Conservation (phyloP, 1,140 invertebrate genomes). For the Zaprionus davidi region DNA sequence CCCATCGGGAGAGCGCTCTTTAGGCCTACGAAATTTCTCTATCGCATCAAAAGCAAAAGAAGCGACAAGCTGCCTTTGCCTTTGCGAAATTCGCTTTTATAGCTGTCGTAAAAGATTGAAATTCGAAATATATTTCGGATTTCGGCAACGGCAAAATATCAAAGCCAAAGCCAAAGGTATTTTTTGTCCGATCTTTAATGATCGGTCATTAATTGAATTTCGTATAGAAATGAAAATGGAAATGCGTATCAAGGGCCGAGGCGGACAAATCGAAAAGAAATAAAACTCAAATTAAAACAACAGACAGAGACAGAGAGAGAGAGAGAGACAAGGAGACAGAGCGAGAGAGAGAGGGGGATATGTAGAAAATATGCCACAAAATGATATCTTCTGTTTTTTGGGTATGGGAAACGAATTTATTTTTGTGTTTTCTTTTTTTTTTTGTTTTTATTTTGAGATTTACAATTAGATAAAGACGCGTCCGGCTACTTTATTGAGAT, state of each 20-base stretch:
- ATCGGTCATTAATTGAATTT: constrained; percentile 80
- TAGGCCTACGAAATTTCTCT: constrained; percentile 6
- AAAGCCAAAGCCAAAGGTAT: constrained; percentile 63
- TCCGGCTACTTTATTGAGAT: constrained; percentile 78
- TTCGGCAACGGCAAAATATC: constrained; percentile 74
- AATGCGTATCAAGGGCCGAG: constrained; percentile 64
- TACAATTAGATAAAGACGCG: constrained; percentile 78
- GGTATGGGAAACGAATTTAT: constrained; percentile 41
- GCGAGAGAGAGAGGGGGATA: not conserved
- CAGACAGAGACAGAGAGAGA: constrained; percentile 3
- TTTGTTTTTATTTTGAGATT: constrained; percentile 67
- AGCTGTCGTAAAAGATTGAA: constrained; percentile 64
- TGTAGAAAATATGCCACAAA: constrained; percentile 37
- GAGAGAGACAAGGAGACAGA: not conserved
- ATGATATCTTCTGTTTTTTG: constrained; percentile 53
- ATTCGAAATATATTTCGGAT: constrained; percentile 47
- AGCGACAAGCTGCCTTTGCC: not conserved
- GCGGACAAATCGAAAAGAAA: constrained; percentile 21
- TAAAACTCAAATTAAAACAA: constrained; percentile 22
- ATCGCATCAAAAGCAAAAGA: not conserved
- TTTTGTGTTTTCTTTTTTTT: constrained; percentile 36
- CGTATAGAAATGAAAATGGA: constrained; percentile 75
- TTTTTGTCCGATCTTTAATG: constrained; percentile 52
- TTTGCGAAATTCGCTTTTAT: constrained; percentile 4
- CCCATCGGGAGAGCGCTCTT: not conserved